A percentile compares a stretch with the other conserved stretches of the same genome.
Evolutionary conservation across 2,888 invertebrate species (phyloP).

Genomic region (Hemithea aestivaria): DNA sequence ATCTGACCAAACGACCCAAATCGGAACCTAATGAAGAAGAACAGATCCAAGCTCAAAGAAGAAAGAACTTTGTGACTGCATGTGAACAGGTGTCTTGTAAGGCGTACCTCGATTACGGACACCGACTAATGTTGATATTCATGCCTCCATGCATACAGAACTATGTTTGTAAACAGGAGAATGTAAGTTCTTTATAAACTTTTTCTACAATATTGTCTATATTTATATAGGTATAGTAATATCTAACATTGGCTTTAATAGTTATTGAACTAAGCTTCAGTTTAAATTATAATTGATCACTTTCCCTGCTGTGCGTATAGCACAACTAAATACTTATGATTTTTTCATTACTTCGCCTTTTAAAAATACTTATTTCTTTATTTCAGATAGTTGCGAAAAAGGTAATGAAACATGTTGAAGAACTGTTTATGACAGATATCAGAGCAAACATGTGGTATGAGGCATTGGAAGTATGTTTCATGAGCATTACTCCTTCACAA

Average conservation of each 20-base stretch:
- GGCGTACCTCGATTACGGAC: constrained; percentile 48
- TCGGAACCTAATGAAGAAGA: constrained; percentile 31
- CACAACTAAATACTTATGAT: no score
- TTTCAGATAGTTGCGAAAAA: constrained; percentile 42
- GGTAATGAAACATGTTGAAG: constrained; percentile 49
- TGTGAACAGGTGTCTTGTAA: constrained; percentile 58
- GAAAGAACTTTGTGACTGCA: constrained; percentile 59
- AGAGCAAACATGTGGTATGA: constrained; percentile 63
- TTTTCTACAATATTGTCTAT: no score
- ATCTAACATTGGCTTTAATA: no score
- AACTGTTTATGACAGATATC: constrained; percentile 58
- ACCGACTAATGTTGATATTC: constrained; percentile 48
- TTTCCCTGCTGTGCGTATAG: no score
- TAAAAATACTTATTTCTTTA: neutral
- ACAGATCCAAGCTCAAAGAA: constrained; percentile 40
- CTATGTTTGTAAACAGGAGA: constrained; percentile 38
- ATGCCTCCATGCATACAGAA: constrained; percentile 49
- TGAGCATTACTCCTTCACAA: constrained; percentile 52
- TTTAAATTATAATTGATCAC: no score
- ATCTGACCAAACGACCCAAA: constrained; percentile 39
- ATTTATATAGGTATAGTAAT: no score
- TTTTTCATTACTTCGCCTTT: neutral
- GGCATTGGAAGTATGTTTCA: constrained; percentile 59
- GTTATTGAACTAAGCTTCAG: no score
- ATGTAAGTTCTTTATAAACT: no score